A percentile compares a stretch with the other conserved stretches of the same genome.
phyloP scores from a whole-genome alignment of 2,888 invertebrate species.

The Habrosyne pyritoides region DNA sequence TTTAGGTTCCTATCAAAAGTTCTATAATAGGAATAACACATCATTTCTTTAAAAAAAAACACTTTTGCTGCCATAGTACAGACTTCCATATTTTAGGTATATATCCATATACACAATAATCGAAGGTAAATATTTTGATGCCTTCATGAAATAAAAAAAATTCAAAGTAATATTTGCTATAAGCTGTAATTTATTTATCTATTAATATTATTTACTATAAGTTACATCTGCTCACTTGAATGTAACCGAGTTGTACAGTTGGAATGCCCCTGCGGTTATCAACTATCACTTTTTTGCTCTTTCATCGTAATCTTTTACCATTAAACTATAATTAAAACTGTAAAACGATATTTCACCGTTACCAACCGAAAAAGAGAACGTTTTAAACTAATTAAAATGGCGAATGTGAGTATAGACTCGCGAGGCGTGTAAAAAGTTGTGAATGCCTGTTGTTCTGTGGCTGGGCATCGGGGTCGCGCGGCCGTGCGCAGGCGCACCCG shows the following conservation, averaged over 20 bases:
- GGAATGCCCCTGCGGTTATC: conserved; percentile 6
- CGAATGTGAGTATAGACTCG: conserved; percentile 33
- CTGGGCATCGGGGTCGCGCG: conserved; percentile 47
- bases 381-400: conserved; percentile 53
- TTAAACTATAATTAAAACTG: conserved; percentile 44
- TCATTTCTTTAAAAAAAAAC: no score
- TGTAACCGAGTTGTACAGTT: conserved; percentile 6
- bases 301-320: conserved; percentile 30
- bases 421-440: conserved; percentile 47
- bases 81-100: no score
- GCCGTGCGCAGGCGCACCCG: background rate
- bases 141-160: no score
- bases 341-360: conserved; percentile 55
- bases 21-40: no score
- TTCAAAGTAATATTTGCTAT: no score
- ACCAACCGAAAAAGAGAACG: conserved; percentile 59
- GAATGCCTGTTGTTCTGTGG: conserved; percentile 39
- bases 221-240: background rate
- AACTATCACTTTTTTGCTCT: conserved; percentile 26
- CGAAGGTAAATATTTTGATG: no score
- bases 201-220: background rate
- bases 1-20: no score
- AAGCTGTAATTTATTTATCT: background rate
- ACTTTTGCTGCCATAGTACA: no score
- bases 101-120: no score